Percentiles rank a stretch among this genome's conserved stretches.
Conservation (phyloP, 2,888 invertebrate genomes). For the Dioctria linearis region DNA sequence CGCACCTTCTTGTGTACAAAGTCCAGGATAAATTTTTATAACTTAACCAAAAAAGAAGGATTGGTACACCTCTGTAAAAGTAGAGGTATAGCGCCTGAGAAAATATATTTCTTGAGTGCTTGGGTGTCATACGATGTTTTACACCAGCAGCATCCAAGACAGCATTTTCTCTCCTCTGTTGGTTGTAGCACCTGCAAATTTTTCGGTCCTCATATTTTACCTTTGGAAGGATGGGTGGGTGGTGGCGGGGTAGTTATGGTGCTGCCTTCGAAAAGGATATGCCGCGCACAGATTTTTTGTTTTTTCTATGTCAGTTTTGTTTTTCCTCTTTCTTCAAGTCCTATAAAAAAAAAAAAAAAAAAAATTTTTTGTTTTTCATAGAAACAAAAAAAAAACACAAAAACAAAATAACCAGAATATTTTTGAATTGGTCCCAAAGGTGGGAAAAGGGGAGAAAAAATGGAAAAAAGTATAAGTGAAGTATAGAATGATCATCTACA, state of each 20-base stretch:
- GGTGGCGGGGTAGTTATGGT: conserved; percentile 3
- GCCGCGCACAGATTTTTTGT: conserved; percentile 3
- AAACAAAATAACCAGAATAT: conserved; percentile 29
- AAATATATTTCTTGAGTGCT: conserved; percentile 35
- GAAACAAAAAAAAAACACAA: conserved; percentile 21
- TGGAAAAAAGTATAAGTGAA: neutral
- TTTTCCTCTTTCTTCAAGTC: too few relatives aligned
- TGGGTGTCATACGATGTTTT: conserved; percentile 32
- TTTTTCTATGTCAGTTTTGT: conserved; percentile 21
- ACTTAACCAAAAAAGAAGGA: conserved; percentile 2
- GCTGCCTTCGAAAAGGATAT: too few relatives aligned
- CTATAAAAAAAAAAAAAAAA: neutral
- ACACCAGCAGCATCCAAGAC: neutral
- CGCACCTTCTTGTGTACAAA: neutral
- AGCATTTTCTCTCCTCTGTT: neutral
- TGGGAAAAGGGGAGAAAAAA: conserved; percentile 13
- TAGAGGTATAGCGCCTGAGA: neutral
- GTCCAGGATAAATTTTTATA: neutral
- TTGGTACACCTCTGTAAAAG: conserved; percentile 24
- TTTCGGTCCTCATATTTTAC: conserved; percentile 23
- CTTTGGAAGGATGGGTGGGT: conserved; percentile 32
- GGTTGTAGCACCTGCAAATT: conserved; percentile 12
- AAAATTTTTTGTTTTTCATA: conserved; percentile 40
- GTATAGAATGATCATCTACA: neutral
- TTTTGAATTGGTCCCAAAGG: conserved; percentile 15